A percentile compares a stretch with the other conserved stretches of the same genome.
phyloP scores from a whole-genome alignment of 2,113 vertebrate genomes.

The Daboia siamensis region DNA sequence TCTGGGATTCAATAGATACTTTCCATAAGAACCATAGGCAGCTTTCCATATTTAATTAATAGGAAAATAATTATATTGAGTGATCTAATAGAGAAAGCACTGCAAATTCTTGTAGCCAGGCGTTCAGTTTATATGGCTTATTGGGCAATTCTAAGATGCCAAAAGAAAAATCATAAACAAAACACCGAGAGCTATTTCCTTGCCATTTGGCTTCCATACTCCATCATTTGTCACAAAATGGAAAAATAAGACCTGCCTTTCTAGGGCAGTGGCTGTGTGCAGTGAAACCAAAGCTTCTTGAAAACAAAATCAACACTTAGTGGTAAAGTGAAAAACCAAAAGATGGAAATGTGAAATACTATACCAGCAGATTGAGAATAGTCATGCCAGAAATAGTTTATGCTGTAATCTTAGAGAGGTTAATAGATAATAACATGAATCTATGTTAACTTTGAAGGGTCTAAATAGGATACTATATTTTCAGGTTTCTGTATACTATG shows the following conservation, averaged over 20 bases:
- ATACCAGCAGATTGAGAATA: conserved; percentile 14
- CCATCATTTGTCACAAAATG: conserved; percentile 59
- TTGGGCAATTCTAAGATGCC: conserved; percentile 46
- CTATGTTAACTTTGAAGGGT: conserved; percentile 29
- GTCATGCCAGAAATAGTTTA: conserved; percentile 14
- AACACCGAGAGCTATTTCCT: conserved; percentile 51
- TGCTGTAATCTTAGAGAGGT: conserved; percentile 31
- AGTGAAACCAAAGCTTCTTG: conserved; percentile 42
- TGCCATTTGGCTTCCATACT: conserved; percentile 52
- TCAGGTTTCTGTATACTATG: conserved; percentile 53
- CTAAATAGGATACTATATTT: conserved; percentile 55
- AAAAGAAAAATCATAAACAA: conserved; percentile 52
- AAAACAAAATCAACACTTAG: conserved; percentile 41
- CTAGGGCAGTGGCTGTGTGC: conserved; percentile 16
- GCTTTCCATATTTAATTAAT: conserved; percentile 68
- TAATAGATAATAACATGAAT: conserved; percentile 43
- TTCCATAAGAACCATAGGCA: conserved; percentile 67
- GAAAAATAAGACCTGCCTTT: conserved; percentile 57
- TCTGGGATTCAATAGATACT: conserved; percentile 69
- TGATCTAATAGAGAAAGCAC: conserved; percentile 49
- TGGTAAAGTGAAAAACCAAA: conserved; percentile 39
- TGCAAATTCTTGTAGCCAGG: conserved; percentile 51
- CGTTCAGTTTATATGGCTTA: conserved; percentile 44
- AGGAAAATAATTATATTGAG: conserved; percentile 59
- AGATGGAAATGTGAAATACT: conserved; percentile 49